phyloP scores from a whole-genome alignment of 2,888 invertebrate genomes.

The Neoaliturus tenellus region DNA sequence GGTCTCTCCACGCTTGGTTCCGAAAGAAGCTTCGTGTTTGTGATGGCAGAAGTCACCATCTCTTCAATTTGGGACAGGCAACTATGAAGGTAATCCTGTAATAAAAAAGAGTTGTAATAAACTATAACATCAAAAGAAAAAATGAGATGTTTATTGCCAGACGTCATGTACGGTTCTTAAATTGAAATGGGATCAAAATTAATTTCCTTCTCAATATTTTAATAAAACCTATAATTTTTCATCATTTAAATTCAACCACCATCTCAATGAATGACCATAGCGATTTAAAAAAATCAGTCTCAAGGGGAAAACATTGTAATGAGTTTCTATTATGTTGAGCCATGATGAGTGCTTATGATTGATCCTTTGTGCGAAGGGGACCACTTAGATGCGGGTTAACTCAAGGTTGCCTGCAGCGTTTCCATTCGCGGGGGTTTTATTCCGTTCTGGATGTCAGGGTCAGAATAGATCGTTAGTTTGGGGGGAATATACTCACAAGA shows the following conservation, averaged over 20 bases:
- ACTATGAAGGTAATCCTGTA: constrained; percentile 86
- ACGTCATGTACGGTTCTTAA: too few relatives aligned
- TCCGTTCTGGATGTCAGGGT: not conserved
- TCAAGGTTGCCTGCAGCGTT: not conserved
- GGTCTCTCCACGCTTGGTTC: constrained; percentile 32
- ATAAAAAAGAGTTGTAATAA: constrained; percentile 68
- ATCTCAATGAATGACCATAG: too few relatives aligned
- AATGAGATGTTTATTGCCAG: too few relatives aligned
- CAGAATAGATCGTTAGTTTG: too few relatives aligned
- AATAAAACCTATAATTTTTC: too few relatives aligned
- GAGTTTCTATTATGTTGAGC: constrained; percentile 51
- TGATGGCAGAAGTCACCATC: constrained; percentile 80
- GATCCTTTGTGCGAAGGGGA: constrained; percentile 22
- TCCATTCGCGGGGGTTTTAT: not conserved
- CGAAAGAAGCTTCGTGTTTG: constrained; percentile 63
- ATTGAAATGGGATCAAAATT: too few relatives aligned
- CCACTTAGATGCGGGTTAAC: constrained; percentile 32
- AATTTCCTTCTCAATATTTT: too few relatives aligned
- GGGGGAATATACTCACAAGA: too few relatives aligned
- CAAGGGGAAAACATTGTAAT: constrained; percentile 49
- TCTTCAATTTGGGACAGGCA: constrained; percentile 88
- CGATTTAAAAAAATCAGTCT: constrained; percentile 21
- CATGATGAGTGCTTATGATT: not conserved
- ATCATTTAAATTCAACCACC: too few relatives aligned
- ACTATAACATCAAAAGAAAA: too few relatives aligned